Evolutionary conservation across 2,888 invertebrate genomes (phyloP), one percentile per base, ranked within the genome.

Genomic region (Pyralis farinalis): DNA sequence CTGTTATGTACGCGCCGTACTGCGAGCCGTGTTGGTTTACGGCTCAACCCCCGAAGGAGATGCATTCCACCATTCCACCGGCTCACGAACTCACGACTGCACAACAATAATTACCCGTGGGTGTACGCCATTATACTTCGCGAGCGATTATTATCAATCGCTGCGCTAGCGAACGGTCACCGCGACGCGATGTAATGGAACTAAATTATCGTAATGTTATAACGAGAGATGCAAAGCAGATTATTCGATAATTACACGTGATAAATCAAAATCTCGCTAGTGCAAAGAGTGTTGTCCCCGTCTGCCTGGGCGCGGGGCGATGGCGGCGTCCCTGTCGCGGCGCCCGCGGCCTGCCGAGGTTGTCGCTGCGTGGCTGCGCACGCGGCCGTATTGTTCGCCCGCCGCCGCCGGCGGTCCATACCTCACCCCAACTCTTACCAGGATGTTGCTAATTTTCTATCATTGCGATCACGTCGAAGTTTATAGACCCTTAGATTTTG

Each of bases 31-130:
- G 87, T 84, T 82, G 86, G 83, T 85, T 82, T 85, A 81, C 86
- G 75, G 80, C 78, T 74, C 86, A 87, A 83, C 88, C 88, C 88
- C 88, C 86, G 86, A 85, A 88, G 88, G 88, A 88, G 87, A 86
- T 87, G 87, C 88, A 88, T 88, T 87, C 88, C 85, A 61, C 82
- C 73, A 77, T 79, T 80, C 79, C 79, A 78, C 73, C 71, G 69
- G 73, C 86, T 81, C 88, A 88, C 88, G 88, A 88, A 81, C 87
- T 87, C 87, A 88, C 87, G 87, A 88, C 87, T 82, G 76, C 84
- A 85, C 86, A 80, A 84, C 87, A 85, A 88, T 88, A 88, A 88
- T 88, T 88, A 88, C 85, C 86, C 80, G 87, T 87, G 88, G 88
- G 87, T 87, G 89, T 89, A 86, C 87, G 85, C 86, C 80, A 89